phyloP scores from a whole-genome alignment of 2,888 invertebrate genomes.

The Syritta pipiens region DNA sequence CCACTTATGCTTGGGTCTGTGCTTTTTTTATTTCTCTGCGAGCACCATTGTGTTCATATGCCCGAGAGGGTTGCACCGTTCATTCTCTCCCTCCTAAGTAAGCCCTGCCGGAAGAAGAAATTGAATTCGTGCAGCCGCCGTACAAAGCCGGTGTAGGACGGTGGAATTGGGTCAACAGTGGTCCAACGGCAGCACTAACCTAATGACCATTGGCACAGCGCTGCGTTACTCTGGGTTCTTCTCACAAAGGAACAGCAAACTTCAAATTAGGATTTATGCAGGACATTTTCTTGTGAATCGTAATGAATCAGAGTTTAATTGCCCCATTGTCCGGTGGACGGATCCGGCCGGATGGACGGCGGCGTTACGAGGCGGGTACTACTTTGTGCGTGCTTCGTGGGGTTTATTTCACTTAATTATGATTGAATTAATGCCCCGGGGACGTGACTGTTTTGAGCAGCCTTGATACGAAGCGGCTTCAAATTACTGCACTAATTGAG shows the following conservation, averaged over 20 bases:
- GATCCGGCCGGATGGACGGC: neutral
- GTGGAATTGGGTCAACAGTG: slow-evolving; percentile 34
- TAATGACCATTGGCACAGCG: slow-evolving; percentile 7
- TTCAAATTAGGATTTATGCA: slow-evolving; percentile 56
- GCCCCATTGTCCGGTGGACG: slow-evolving; percentile 6
- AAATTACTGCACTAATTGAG: slow-evolving; percentile 61
- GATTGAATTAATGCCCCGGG: slow-evolving; percentile 61
- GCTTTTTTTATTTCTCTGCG: neutral
- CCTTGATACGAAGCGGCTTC: slow-evolving; percentile 18
- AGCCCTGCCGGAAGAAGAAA: slow-evolving; percentile 31
- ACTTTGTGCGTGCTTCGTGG: neutral
- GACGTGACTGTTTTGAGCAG: slow-evolving; percentile 41
- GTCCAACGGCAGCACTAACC: neutral
- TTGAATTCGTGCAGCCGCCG: slow-evolving; percentile 6
- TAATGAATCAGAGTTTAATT: slow-evolving; percentile 65
- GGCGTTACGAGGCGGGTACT: neutral
- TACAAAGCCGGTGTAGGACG: too few relatives aligned
- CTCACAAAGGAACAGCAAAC: neutral
- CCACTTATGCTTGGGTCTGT: neutral
- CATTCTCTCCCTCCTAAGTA: slow-evolving; percentile 16
- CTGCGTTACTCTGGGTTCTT: too few relatives aligned
- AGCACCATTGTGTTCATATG: slow-evolving; percentile 10
- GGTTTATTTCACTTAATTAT: slow-evolving; percentile 57
- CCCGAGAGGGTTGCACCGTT: too few relatives aligned
- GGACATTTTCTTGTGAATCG: slow-evolving; percentile 49